These are phyloP conservation scores for Adelognathus sp. DNA, from an alignment of 2,888 invertebrate species.

Conservation along the genomic window DNA sequence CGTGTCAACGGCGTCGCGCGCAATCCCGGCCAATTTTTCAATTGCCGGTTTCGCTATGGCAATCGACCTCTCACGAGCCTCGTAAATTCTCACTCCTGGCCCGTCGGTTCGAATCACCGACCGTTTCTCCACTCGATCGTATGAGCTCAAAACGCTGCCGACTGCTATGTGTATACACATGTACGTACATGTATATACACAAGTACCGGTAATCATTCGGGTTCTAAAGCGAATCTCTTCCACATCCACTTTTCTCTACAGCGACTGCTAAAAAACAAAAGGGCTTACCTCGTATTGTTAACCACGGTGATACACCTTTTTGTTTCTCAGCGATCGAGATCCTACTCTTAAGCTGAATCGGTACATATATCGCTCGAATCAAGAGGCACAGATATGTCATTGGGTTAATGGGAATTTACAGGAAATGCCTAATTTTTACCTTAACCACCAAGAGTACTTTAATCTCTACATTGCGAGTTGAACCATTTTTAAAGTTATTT, in stretches of 20 bases:
- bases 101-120: constrained; percentile 12
- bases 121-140: constrained; percentile 7
- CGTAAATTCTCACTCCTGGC: constrained; percentile 29
- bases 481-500: too few species aligned
- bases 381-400: not conserved
- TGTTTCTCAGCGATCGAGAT: too few species aligned
- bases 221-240: constrained; percentile 21
- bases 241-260: not conserved
- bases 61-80: constrained; percentile 35
- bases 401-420: not conserved
- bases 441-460: not conserved
- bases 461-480: too few species aligned
- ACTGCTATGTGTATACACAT: not conserved
- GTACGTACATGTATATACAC: too few species aligned
- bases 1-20: too few species aligned
- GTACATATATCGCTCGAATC: not conserved
- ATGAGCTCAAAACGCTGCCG: not conserved
- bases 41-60: constrained; percentile 34
- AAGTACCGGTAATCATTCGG: constrained; percentile 38
- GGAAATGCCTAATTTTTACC: not conserved
- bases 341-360: too few species aligned
- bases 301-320: too few species aligned
- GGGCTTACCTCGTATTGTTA: too few species aligned
- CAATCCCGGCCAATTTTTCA: constrained; percentile 53
- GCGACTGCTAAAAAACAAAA: not conserved